Base-by-base conservation (phyloP, 2,113 vertebrate genomes). In the Bubo scandiacus region DNA sequence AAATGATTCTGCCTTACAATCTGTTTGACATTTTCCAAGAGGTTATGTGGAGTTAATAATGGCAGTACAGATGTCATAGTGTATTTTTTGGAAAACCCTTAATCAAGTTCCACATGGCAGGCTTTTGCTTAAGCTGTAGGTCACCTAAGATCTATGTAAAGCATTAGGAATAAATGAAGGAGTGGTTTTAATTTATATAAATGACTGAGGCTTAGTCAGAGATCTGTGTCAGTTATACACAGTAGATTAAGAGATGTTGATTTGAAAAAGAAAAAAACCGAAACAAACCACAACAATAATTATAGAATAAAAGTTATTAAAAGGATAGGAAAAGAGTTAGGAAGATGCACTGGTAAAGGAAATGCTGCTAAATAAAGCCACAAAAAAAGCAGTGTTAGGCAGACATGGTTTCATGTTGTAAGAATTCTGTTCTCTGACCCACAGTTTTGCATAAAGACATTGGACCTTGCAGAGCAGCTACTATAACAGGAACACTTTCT, bases 361-460 rank as follows among this genome's bases (percentile, higher is more conserved):
- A 75, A 6, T 0, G 0, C 9, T 68, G 11, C 54, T 62, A 91
- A 55, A 87, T 57, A 92, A 87, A 59, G 5, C 21, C 65, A 32
- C 22, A 72, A 62, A 68, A 66, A 42, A 88, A 73, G 10, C 6
- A 40, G 5, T 9, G 25, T 66, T 45, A 38, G 12, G 10, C 15
- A 68, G 47, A 45, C 11, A 32, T 74, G 16, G 15, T 67, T 94
- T 82, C 78, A 20, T 58, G 42, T 47, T 73, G 34, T 90, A 55
- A 93, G 57, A 82, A 36, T 94, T 89, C 84, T 93, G 26, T 98
- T 94, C 82, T 98, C 70, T 88, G 59, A 91, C 95, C 96, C 82
- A 91, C 98, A 99, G 99, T 99, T 81, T 99, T 99, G 88, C 99
- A 99, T 97, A 99, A 99, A 98, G 99, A 99, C 97, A 99, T 99